Percentiles rank a stretch among this genome's conserved stretches.
phyloP scores from a whole-genome alignment of 1,140 invertebrate species.

The Tribolium madens region DNA sequence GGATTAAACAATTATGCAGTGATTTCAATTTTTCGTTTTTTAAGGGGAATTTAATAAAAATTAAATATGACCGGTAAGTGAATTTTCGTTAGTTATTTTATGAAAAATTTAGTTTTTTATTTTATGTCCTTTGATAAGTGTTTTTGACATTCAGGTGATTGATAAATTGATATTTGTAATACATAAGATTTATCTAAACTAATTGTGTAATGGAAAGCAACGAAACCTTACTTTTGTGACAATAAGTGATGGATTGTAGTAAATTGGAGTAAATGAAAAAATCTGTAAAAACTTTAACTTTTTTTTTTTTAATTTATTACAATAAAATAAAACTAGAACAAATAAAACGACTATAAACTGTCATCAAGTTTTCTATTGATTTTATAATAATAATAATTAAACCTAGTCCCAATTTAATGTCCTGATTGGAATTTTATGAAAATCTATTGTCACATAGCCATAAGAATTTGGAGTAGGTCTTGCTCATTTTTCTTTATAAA shows the following conservation, averaged over 20 bases:
- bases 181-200: too few relatives aligned
- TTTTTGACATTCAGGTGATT: background rate
- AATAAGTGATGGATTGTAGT: background rate
- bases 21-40: background rate
- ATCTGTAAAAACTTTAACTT: background rate
- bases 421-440: too few relatives aligned
- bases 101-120: background rate
- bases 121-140: background rate
- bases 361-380: too few relatives aligned
- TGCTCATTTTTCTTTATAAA: too few relatives aligned
- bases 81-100: background rate
- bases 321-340: too few relatives aligned
- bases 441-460: too few relatives aligned
- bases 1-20: background rate
- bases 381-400: too few relatives aligned
- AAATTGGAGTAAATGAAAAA: background rate
- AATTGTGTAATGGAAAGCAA: background rate
- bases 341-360: too few relatives aligned
- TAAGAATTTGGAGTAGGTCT: too few relatives aligned
- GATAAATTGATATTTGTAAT: background rate
- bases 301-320: too few relatives aligned
- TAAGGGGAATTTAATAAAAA: background rate
- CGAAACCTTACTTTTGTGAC: background rate
- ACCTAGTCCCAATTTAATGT: too few relatives aligned
- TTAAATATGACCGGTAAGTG: background rate